Evolutionary conservation across 2,797 vertebrate genomes (phyloP).

Genomic region (Enteromius paludinosus): DNA sequence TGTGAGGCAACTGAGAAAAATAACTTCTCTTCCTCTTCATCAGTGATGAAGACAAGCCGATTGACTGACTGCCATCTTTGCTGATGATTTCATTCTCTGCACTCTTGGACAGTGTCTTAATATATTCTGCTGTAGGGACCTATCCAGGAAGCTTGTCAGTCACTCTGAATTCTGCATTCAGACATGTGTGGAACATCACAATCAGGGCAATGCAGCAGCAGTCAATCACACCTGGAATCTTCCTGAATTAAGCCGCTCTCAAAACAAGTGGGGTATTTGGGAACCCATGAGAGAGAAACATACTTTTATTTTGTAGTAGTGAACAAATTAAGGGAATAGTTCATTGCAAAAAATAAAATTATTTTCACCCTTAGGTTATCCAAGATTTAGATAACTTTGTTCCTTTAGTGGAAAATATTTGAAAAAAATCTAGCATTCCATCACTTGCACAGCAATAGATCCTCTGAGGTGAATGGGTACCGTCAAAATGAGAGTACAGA

Average conservation of each 20-base stretch:
- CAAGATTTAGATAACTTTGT: background rate
- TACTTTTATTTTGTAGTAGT: background rate
- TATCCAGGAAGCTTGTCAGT: constrained; percentile 33
- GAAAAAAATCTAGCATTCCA: background rate
- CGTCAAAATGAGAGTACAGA: background rate
- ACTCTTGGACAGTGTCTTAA: constrained; percentile 24
- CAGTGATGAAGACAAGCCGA: constrained; percentile 27
- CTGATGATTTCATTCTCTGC: constrained; percentile 15
- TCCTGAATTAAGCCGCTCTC: background rate
- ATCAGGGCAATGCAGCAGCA: constrained; percentile 55
- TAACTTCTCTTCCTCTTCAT: constrained; percentile 38
- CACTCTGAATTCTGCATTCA: constrained; percentile 37
- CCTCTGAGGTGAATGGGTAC: background rate
- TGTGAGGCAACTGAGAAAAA: background rate
- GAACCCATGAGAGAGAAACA: background rate
- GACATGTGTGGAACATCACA: constrained; percentile 35
- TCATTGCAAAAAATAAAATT: background rate
- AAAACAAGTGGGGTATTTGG: background rate
- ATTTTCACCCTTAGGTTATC: background rate
- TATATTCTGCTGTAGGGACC: constrained; percentile 20
- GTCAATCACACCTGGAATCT: constrained; percentile 54
- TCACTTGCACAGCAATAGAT: background rate
- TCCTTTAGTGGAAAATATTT: background rate
- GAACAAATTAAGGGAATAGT: background rate
- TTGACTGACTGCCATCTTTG: constrained; percentile 35